These are phyloP conservation scores for Herminia tarsipennalis DNA, from an alignment of 2,888 invertebrate genomes.

Conservation along the genomic window DNA sequence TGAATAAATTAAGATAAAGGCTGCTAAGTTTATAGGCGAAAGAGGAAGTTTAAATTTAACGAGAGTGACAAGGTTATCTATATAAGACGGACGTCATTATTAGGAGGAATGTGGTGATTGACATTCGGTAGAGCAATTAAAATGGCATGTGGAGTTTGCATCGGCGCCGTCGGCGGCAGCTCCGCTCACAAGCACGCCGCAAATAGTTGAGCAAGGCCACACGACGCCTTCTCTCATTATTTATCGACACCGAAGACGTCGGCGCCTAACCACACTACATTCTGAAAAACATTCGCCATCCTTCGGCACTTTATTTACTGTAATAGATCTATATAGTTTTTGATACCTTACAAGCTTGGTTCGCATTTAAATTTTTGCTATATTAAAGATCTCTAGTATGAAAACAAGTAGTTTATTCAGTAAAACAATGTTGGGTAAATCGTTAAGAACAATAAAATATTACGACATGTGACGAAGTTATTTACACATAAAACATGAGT, in stretches of 20 bases:
- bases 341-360: constrained; percentile 1
- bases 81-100: constrained; percentile 53
- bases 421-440: neutral
- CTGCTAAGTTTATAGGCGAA: constrained; percentile 13
- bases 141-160: constrained; percentile 50
- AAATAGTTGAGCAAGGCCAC: constrained; percentile 79
- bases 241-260: constrained; percentile 60
- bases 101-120: constrained; percentile 67
- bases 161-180: constrained; percentile 41
- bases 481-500: neutral
- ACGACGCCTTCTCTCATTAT: constrained; percentile 62
- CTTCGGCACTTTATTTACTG: constrained; percentile 28
- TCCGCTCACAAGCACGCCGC: constrained; percentile 60
- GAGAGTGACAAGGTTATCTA: constrained; percentile 44
- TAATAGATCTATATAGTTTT: constrained; percentile 3
- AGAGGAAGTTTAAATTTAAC: constrained; percentile 40
- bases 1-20: constrained; percentile 7
- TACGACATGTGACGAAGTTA: neutral
- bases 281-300: constrained; percentile 57
- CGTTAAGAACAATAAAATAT: neutral
- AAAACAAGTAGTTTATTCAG: neutral
- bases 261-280: constrained; percentile 49
- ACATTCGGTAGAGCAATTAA: constrained; percentile 73
- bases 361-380: neutral
- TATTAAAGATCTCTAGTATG: neutral